Evolutionary conservation across 2,888 invertebrate species (phyloP), one percentile per base, ranked within the genome.

Genomic region (Caenorhabditis sp.): DNA sequence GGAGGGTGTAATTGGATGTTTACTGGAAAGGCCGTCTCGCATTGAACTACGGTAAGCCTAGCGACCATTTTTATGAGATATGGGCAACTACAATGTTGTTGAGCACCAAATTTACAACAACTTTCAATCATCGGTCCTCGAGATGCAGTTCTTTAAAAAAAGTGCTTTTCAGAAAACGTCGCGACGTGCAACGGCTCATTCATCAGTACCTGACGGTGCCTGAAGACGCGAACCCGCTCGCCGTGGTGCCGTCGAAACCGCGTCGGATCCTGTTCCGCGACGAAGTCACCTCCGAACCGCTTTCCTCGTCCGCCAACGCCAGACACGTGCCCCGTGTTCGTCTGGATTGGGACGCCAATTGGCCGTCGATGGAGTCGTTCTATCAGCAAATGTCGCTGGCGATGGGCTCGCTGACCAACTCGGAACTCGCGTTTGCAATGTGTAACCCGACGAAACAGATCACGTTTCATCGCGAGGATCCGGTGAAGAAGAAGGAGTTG

Each of bases 161-260:
- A 32, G 20, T n/a, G 37, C 2, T 20, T 66, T 68, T 2, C 70
- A 70, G 70, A 53, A 59, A 59, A 50, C 70, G 70, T 1, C 52
- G 32, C 1, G 59, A 70, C 15, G 70, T 58, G 17, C 59, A 61
- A 20, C 24, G 15, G 1, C 70, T 70, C 1, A 45, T 70, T 17
- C 41, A 70, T 27, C n/a, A 58, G 27, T 53, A 53, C 26, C 4
- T 53, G 17, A n/a, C 50, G 15, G 26, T 17, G 22, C 27, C 65
- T 20, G 39, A 70, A 24, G 41, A 39, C 17, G 27, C 46, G 15
- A 6, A 30, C 2, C 20, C 53, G 5, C 37, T 43, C 1, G 27
- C 50, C 2, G 8, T 46, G 4, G 45, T 32, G 7, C 39, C 39
- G 27, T 13, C 35, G 8, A 32, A 35, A 17, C 37, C 32, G 13